Conservation (phyloP, 2,797 vertebrate species). For the Benthosema pterotum region DNA sequence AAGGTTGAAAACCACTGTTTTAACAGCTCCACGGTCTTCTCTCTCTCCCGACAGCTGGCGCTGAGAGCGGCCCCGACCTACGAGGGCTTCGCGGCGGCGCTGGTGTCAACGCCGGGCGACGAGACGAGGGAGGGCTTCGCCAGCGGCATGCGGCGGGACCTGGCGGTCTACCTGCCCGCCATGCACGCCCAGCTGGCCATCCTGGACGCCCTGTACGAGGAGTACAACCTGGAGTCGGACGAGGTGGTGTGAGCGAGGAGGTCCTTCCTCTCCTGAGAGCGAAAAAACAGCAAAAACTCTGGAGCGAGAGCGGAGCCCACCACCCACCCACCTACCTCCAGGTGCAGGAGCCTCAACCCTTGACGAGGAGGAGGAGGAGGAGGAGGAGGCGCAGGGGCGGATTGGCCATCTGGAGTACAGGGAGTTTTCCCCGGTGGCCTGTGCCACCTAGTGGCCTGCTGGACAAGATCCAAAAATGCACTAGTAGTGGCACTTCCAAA, state of each 20-base stretch:
- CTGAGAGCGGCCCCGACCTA: slow-evolving; percentile 93
- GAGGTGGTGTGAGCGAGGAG: slow-evolving; percentile 92
- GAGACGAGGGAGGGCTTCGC: slow-evolving; percentile 86
- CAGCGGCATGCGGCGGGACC: slow-evolving; percentile 88
- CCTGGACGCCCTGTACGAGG: slow-evolving; percentile 91
- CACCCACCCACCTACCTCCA: too few species aligned
- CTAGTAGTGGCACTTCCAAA: too few species aligned
- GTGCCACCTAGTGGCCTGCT: too few species aligned
- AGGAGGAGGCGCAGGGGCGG: too few species aligned
- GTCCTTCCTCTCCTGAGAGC: too few species aligned
- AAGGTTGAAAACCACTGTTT: too few species aligned
- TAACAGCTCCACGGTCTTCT: not conserved
- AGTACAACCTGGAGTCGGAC: slow-evolving; percentile 94
- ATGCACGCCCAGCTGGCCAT: slow-evolving; percentile 93
- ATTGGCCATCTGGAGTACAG: too few species aligned
- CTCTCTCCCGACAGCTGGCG: slow-evolving; percentile 83
- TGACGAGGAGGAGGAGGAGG: too few species aligned
- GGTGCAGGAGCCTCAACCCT: slow-evolving; percentile 12
- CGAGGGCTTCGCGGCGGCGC: slow-evolving; percentile 88
- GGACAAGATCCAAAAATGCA: too few species aligned
- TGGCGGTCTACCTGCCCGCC: slow-evolving; percentile 91
- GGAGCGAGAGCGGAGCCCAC: too few species aligned
- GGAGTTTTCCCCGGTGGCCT: too few species aligned
- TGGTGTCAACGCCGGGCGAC: slow-evolving; percentile 86
- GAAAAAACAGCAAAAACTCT: too few species aligned